Conservation (phyloP, 2,113 vertebrate genomes). For the Chinchilla lanigera region DNA sequence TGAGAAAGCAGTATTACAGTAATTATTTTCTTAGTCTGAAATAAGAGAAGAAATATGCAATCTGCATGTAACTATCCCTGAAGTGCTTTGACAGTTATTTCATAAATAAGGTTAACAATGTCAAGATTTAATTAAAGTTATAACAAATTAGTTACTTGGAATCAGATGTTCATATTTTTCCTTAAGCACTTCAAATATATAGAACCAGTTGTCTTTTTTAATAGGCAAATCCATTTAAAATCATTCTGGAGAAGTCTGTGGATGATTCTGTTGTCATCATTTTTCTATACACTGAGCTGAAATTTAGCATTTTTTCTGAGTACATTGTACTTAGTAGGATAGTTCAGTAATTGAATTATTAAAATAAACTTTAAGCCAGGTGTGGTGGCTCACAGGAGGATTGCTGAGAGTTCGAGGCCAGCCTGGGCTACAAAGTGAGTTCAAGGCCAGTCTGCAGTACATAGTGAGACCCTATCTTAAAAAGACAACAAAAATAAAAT, state of each 20-base stretch:
- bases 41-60: slow-evolving; percentile 9
- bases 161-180: slow-evolving; percentile 7
- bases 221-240: slow-evolving; percentile 28
- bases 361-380: slow-evolving; percentile 15
- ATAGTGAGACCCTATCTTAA: too few species aligned
- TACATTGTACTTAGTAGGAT: slow-evolving; percentile 31
- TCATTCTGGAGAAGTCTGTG: background rate
- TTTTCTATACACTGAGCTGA: slow-evolving; percentile 17
- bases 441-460: too few species aligned
- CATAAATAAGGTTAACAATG: slow-evolving; percentile 23
- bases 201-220: background rate
- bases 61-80: background rate
- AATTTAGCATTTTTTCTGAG: slow-evolving; percentile 38
- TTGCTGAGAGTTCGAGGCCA: too few species aligned
- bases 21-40: slow-evolving; percentile 35
- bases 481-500: background rate
- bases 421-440: too few species aligned
- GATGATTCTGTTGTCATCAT: background rate
- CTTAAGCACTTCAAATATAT: background rate
- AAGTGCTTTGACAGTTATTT: slow-evolving; percentile 60
- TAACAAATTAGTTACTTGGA: slow-evolving; percentile 22
- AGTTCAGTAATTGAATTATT: slow-evolving; percentile 31
- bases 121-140: slow-evolving; percentile 50
- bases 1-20: slow-evolving; percentile 8
- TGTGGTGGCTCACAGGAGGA: too few species aligned